Base-by-base conservation (phyloP, 2,797 vertebrate genomes). In the Lophotriccus pileatus region DNA sequence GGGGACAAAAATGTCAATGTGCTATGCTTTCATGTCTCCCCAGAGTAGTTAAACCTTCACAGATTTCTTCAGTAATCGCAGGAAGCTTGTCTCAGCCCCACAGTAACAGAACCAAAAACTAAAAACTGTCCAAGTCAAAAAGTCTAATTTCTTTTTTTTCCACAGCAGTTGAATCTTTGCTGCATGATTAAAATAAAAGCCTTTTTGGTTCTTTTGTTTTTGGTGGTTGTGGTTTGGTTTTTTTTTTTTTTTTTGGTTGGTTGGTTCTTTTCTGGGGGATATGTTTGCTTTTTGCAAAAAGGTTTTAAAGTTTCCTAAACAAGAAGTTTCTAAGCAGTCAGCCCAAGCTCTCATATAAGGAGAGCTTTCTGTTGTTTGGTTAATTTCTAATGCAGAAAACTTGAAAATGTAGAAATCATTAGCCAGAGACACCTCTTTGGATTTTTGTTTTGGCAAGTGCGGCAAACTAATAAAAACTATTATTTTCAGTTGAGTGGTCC, bases 1-100 rank as follows among this genome's bases (percentile, higher is more conserved):
- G 62, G 75, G 41, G 79, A 91, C 62, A 85, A 82, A 87, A 87
- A 36, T 28, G 39, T 73, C 76, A 66, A 47, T 23, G 46, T 39
- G 16, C 9, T 83, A 13, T 7, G 39, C 55, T 64, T 87, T 81
- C 72, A 62, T 66, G 52, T 95, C 66, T 89, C 78, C 78, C 43
- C 36, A 52, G 60, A 16, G 78, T 12, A 78, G 58, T 32, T 60
- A 25, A 85, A 60, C 2, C 1, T 60, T 68, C 43, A 58, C 34
- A 50, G 44, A 63, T 59, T 89, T 77, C 52, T 76, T 72, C 64
- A 27, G 28, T 24, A 88, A 60, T 30, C 18, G 12, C 17, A 52
- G 30, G 28, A 52, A 30, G 17, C 28, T 30, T 52, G 7, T 14
- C 28, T 93, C 41, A 90, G 56, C 5, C 49, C 24, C 22, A 12